Evolutionary conservation across 2,113 vertebrate species (phyloP), one percentile per base, ranked within the genome.

Genomic region (Phylloscopus trochilus): DNA sequence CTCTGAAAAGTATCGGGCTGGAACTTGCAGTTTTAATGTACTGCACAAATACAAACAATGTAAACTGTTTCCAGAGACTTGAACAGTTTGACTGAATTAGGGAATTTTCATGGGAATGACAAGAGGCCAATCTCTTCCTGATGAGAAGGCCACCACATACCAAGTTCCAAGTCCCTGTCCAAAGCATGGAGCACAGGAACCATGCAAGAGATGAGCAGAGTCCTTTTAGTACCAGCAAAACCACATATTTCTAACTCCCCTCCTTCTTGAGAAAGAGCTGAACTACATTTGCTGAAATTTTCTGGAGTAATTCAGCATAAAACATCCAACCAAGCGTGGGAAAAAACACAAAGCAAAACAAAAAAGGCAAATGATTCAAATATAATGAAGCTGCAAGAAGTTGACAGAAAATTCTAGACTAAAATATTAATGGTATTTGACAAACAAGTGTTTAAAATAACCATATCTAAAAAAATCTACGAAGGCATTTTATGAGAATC

Each of bases 261-360:
- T 76, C 41, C 10, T 79, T 59, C 66, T 73, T 95, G 78, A 92
- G 56, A 95, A 93, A 81, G 35, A 37, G 43, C 46, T 96, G 59
- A 93, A 69, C 27, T 69, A 31, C 7, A 3, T 56, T 64, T 85
- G 59, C 63, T 83, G 78, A 91, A 83, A 22, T 90, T 82, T 85
- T 83, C 84, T 72, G 43, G 75, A 76, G 88, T 90, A 88, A 86
- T 85, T 90, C 90, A 94, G n/a, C 67, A 55, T 59, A 39, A 55
- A 91, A 62, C 53, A 69, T 66, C 9, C 60, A 74, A 44, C 19
- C 69, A 86, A 86, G 60, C 8, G 28, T 31, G 24, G 56, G 78
- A 10, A 24, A 64, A 74, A 52, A 47, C 16, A 0, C 23, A 37
- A 51, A 19, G 5, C 27, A 51, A 77, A 63, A 17, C 49, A 47